A percentile compares a stretch with the other conserved stretches of the same genome.
Evolutionary conservation across 2,797 vertebrate genomes (phyloP).

Genomic region (Helostoma temminkii): DNA sequence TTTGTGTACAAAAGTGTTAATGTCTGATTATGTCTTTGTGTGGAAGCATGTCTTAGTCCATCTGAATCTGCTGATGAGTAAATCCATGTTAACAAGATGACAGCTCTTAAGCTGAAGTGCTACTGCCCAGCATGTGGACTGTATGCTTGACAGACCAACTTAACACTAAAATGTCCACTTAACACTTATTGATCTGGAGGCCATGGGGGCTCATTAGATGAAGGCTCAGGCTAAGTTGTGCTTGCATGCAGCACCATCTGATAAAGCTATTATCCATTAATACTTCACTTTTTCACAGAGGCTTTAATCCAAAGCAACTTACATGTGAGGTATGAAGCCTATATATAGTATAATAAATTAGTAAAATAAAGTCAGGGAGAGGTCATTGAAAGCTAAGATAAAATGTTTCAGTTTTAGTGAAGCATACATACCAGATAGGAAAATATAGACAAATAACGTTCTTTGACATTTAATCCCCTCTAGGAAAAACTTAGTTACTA

Average conservation of each 20-base stretch:
- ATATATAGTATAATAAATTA: too few relatives aligned
- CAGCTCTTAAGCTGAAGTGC: constrained; percentile 69
- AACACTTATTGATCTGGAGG: constrained; percentile 73
- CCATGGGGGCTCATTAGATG: constrained; percentile 56
- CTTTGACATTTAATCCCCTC: too few relatives aligned
- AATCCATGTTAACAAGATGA: constrained; percentile 78
- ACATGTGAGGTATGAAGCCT: too few relatives aligned
- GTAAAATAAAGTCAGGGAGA: too few relatives aligned
- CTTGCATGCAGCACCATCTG: background rate
- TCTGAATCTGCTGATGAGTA: constrained; percentile 56
- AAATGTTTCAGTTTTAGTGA: too few relatives aligned
- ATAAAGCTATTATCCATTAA: background rate
- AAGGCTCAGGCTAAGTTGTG: constrained; percentile 17
- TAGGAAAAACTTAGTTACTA: too few relatives aligned
- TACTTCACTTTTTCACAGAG: too few relatives aligned
- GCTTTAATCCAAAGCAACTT: too few relatives aligned
- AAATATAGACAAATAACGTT: too few relatives aligned
- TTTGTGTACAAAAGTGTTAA: background rate
- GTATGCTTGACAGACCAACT: constrained; percentile 57
- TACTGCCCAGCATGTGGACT: constrained; percentile 40
- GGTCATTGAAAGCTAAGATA: too few relatives aligned
- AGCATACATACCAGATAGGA: too few relatives aligned
- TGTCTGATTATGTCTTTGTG: background rate
- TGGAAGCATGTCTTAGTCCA: constrained; percentile 10
- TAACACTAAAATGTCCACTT: constrained; percentile 68